phyloP scores from a whole-genome alignment of 2,888 invertebrate species.

The Galerucella pusilla region DNA sequence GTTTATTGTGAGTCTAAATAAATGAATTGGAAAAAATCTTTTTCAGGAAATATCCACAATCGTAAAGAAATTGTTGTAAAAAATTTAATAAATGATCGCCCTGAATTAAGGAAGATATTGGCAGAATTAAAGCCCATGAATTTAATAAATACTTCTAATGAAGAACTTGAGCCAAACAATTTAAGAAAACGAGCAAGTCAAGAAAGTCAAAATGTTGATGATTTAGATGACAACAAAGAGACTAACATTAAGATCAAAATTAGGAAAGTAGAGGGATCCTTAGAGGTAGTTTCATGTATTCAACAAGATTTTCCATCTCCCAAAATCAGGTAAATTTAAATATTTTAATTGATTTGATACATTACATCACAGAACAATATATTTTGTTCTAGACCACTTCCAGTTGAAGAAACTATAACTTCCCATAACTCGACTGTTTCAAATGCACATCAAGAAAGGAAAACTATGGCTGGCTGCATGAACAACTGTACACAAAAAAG shows the following conservation, averaged over 20 bases:
- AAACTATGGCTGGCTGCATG: not conserved
- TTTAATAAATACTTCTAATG: not conserved
- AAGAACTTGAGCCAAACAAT: conserved; percentile 5
- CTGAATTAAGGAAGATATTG: conserved; percentile 8
- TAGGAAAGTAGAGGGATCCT: conserved; percentile 33
- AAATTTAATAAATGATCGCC: conserved; percentile 22
- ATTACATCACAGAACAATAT: not conserved
- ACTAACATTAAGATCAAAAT: conserved; percentile 43
- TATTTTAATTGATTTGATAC: not conserved
- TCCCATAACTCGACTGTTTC: not conserved
- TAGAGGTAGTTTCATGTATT: conserved; percentile 36
- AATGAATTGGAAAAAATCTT: not conserved
- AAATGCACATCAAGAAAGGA: not conserved
- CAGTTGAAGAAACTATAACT: not conserved
- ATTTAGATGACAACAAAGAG: conserved; percentile 22
- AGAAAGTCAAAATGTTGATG: not conserved
- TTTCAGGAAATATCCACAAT: conserved; percentile 37
- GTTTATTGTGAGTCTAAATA: too few relatives aligned
- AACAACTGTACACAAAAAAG: not conserved
- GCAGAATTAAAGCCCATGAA: not conserved
- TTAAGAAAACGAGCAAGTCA: not conserved
- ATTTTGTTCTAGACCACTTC: not conserved
- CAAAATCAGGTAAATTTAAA: not conserved
- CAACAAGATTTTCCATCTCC: conserved; percentile 22
- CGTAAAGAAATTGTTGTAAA: conserved; percentile 43